Conservation (phyloP, 2,113 vertebrate genomes). For the Pholis gunnellus region DNA sequence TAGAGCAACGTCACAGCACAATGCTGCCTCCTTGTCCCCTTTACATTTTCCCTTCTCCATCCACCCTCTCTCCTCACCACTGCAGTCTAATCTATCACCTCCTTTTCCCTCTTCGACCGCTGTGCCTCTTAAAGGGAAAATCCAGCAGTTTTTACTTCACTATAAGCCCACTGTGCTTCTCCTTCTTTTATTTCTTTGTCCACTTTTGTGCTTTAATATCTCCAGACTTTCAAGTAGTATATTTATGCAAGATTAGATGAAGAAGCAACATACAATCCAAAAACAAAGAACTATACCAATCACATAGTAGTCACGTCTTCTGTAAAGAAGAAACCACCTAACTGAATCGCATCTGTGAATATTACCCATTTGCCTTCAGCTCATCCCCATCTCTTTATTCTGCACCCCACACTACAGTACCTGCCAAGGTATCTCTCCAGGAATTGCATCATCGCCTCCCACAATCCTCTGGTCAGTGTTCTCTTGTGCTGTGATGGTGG, state of each 20-base stretch:
- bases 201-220: too few relatives aligned
- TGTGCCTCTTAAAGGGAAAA: not conserved
- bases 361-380: not conserved
- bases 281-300: too few relatives aligned
- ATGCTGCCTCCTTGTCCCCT: not conserved
- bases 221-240: too few relatives aligned
- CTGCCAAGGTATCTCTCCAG: conserved; percentile 97
- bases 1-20: not conserved
- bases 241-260: too few relatives aligned
- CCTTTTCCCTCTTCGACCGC: not conserved
- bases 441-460: conserved; percentile 85
- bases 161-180: not conserved
- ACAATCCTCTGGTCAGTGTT: conserved; percentile 81
- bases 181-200: too few relatives aligned
- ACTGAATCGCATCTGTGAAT: not conserved
- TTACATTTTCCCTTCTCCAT: not conserved
- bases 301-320: too few relatives aligned
- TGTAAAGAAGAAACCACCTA: not conserved
- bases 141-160: not conserved
- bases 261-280: too few relatives aligned
- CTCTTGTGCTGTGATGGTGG: conserved; percentile 20
- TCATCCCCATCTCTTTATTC: not conserved
- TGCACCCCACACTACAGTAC: conserved; percentile 73
- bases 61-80: not conserved
- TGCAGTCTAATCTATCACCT: not conserved